Percentiles rank a stretch among this genome's conserved stretches.
Evolutionary conservation across 2,797 vertebrate genomes (phyloP).

Genomic region (Morus bassanus): DNA sequence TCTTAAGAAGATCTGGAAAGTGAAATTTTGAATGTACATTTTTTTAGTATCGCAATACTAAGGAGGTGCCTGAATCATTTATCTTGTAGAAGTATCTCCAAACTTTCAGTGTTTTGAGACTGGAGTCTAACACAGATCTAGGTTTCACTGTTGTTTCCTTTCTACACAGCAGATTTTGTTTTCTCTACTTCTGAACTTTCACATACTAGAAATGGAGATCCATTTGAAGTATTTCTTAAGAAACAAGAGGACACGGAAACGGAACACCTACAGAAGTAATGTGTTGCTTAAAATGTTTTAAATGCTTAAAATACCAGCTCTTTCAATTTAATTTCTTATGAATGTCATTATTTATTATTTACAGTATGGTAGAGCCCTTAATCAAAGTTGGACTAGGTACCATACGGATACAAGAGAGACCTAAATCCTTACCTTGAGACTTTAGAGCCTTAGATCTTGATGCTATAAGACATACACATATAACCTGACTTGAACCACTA

Average conservation of each 20-base stretch:
- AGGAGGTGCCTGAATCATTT: background rate
- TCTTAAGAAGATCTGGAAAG: background rate
- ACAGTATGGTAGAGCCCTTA: background rate
- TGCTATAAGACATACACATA: background rate
- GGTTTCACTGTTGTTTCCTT: background rate
- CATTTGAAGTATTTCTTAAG: background rate
- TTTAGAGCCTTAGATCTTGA: background rate
- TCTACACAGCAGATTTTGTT: background rate
- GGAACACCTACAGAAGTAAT: background rate
- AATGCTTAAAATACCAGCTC: background rate
- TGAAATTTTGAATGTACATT: background rate
- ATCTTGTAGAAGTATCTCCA: background rate
- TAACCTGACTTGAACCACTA: background rate
- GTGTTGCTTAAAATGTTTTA: background rate
- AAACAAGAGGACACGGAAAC: background rate
- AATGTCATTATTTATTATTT: background rate
- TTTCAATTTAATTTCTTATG: background rate
- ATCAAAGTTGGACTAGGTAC: background rate
- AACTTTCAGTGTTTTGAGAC: background rate
- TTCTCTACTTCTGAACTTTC: background rate
- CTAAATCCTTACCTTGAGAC: background rate
- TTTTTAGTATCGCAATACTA: background rate
- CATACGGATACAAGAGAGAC: background rate
- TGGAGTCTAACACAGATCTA: background rate
- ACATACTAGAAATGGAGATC: background rate